Evolutionary conservation across 2,888 invertebrate species (phyloP).

Genomic region (Tipula helvola): DNA sequence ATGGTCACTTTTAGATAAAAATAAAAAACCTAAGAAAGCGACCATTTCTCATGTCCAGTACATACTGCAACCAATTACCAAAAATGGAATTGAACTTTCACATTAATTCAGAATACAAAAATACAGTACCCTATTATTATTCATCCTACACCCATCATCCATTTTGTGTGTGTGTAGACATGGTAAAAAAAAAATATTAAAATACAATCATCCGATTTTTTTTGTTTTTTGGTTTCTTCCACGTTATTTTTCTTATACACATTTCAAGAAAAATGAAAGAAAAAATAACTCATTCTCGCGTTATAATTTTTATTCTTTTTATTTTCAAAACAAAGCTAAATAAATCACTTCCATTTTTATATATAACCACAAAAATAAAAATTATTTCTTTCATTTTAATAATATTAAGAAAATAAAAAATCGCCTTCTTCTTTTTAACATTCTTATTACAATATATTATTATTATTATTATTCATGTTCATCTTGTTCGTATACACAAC

Average conservation of each 20-base stretch:
- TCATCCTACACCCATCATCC: background rate
- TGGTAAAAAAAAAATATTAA: background rate
- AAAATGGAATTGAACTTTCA: background rate
- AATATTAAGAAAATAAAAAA: background rate
- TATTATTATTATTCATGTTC: background rate
- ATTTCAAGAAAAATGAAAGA: background rate
- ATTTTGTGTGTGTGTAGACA: background rate
- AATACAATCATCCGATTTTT: background rate
- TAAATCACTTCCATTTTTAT: slow-evolving; percentile 4
- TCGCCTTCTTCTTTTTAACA: background rate
- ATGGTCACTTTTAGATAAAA: background rate
- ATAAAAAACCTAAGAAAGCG: background rate
- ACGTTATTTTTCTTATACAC: background rate
- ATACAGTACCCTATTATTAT: background rate
- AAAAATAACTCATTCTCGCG: background rate
- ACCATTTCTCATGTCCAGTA: background rate
- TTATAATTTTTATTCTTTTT: background rate
- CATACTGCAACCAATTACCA: background rate
- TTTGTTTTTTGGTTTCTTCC: background rate
- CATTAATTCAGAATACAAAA: background rate
- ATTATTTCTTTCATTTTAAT: background rate
- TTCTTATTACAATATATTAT: background rate
- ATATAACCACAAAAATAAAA: background rate
- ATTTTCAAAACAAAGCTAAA: background rate
- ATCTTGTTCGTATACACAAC: background rate